Base-by-base conservation (phyloP, 37 sponge, comb jelly and placozoan species). In the Ephydatia muelleri region DNA sequence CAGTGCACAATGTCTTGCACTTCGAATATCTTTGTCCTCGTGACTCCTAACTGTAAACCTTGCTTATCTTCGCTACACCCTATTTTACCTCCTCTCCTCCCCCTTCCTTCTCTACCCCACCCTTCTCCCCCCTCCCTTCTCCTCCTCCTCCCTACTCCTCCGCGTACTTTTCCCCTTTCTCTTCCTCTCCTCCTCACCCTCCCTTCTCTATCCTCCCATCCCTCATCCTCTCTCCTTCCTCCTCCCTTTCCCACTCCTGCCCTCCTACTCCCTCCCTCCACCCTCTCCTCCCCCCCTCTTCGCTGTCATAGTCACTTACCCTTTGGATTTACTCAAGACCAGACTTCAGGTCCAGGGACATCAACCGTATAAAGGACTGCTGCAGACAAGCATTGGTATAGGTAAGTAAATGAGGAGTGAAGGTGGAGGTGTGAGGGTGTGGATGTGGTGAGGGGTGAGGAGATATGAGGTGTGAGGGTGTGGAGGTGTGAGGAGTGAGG, bases 341-440 rank as follows among this genome's bases (percentile, higher is more conserved):
- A 83, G 95, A 71, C 91, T 97, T 9, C 91, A 92, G 81, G 76
- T 95, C n/a, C 95, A 95, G 30, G 87, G 92, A 22, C 90, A 97
- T 39, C 57, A 38, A 32, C n/a, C 75, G 2, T 80, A 88, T 68
- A 75, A 88, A 71, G 97, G 97, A 21, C 81, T 92, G 87, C 4
- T 91, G 31, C 66, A 70, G 36, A 94, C 95, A 9, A 88, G 76
- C 23, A 19, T 70, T 31, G 92, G 92, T 5, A 89, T 96, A 30
- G 83, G 90, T 92, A 31, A 22, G 88, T 31, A 33, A 1, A 28
- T 22, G 25, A 30, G 26, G 72, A 72, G 43, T 70, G 12, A 11
- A 38, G 35, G n/a, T 70, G 30, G 71, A 30, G 71, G 11, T 13
- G 37, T 32, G 11, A 9, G 22, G 38, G 79, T 48, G 37, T 16